Percentiles rank a stretch among this genome's conserved stretches.
Conservation (phyloP, 2,888 invertebrate species). For the Ernsta delagoae region DNA sequence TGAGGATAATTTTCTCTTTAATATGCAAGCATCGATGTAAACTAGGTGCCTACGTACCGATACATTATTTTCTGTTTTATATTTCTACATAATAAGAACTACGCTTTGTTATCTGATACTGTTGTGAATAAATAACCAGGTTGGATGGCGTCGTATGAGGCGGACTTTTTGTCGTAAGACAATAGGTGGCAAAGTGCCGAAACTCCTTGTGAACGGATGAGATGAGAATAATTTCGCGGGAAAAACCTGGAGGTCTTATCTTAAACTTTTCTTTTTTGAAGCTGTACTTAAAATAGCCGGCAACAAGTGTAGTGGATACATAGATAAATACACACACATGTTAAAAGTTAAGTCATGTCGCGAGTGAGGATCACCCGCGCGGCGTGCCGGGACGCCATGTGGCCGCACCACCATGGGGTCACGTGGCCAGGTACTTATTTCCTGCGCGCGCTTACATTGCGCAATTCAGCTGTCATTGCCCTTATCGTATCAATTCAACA, state of each 20-base stretch:
- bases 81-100: neutral
- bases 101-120: slow-evolving; percentile 15
- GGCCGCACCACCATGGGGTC: too few species aligned
- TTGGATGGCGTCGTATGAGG: slow-evolving; percentile 6
- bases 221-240: slow-evolving; percentile 20
- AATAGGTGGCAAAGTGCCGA: slow-evolving; percentile 39
- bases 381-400: too few species aligned
- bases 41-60: neutral
- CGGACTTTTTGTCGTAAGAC: slow-evolving; percentile 24
- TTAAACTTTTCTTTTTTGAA: slow-evolving; percentile 54
- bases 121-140: slow-evolving; percentile 31
- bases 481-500: slow-evolving; percentile 31
- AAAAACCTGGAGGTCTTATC: slow-evolving; percentile 56
- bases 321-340: slow-evolving; percentile 50
- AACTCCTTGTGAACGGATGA: slow-evolving; percentile 23
- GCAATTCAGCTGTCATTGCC: slow-evolving; percentile 51
- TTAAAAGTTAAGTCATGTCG: slow-evolving; percentile 51
- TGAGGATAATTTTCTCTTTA: neutral
- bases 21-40: neutral
- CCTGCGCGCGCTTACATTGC: slow-evolving; percentile 64
- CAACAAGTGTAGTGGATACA: slow-evolving; percentile 53
- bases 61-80: neutral
- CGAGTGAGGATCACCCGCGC: slow-evolving; percentile 39
- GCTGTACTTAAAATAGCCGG: slow-evolving; percentile 49
- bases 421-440: slow-evolving; percentile 70